Evolutionary conservation across 2,797 vertebrate species (phyloP).

Genomic region (Lutjanus argentimaculatus): DNA sequence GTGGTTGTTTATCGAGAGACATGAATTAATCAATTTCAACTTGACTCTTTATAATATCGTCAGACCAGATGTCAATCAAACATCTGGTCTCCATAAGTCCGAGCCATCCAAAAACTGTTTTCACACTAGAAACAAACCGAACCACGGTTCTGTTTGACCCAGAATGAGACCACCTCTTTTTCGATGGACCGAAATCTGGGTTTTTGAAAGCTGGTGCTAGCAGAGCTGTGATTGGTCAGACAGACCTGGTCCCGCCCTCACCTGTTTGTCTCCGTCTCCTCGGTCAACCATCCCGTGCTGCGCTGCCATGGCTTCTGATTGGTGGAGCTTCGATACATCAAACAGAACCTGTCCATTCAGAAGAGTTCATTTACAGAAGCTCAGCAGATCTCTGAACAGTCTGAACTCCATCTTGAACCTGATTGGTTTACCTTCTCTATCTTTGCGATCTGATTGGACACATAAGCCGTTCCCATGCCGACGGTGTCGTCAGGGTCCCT

Average conservation of each 20-base stretch:
- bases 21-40: too few species aligned
- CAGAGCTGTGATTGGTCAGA: not conserved
- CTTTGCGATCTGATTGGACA: constrained; percentile 74
- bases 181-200: too few species aligned
- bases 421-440: constrained; percentile 70
- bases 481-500: constrained; percentile 65
- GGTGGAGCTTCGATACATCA: constrained; percentile 74
- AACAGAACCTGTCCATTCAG: constrained; percentile 72
- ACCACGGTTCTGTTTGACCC: too few species aligned
- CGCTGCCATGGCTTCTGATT: constrained; percentile 79
- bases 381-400: not conserved
- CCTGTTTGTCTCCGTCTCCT: constrained; percentile 80
- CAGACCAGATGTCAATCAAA: too few species aligned
- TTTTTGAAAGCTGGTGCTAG: too few species aligned
- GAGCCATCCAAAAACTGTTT: too few species aligned
- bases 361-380: not conserved
- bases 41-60: too few species aligned
- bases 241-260: constrained; percentile 19
- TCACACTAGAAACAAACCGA: too few species aligned
- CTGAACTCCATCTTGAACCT: not conserved
- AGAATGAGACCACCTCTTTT: too few species aligned
- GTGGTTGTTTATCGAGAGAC: too few species aligned
- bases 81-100: too few species aligned
- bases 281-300: constrained; percentile 81
- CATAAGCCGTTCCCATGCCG: constrained; percentile 72